Evolutionary conservation across 2,888 invertebrate genomes (phyloP).

Genomic region (Plemyria rubiginata): DNA sequence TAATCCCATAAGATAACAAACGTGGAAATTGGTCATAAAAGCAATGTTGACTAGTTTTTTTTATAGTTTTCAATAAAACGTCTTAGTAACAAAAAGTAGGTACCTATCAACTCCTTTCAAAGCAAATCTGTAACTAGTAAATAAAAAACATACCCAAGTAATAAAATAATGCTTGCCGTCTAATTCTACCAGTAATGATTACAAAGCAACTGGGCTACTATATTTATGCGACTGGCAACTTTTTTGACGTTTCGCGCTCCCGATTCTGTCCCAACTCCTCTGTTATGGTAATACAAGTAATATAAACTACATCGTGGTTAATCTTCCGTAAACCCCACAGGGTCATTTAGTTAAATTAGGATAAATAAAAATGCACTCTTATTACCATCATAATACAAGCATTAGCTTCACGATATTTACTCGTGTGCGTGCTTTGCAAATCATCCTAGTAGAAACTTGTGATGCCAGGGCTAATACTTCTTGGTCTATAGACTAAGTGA

Average conservation of each 20-base stretch:
- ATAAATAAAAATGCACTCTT: slow-evolving; percentile 72
- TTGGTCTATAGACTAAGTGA: background rate
- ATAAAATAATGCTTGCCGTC: too few species aligned
- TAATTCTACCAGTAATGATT: too few species aligned
- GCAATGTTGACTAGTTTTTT: background rate
- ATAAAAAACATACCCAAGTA: too few species aligned
- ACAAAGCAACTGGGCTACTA: too few species aligned
- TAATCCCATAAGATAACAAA: slow-evolving; percentile 56
- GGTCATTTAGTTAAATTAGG: slow-evolving; percentile 75
- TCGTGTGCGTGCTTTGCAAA: slow-evolving; percentile 23
- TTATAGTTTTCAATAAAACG: background rate
- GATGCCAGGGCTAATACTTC: slow-evolving; percentile 3
- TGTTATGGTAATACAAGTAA: slow-evolving; percentile 71
- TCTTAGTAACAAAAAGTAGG: background rate
- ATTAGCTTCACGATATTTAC: slow-evolving; percentile 53
- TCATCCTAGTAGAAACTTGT: slow-evolving; percentile 10
- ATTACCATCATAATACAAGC: slow-evolving; percentile 72
- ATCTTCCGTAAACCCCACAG: slow-evolving; percentile 75
- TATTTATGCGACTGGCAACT: background rate
- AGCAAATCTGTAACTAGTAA: too few species aligned
- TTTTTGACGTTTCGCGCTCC: slow-evolving; percentile 24
- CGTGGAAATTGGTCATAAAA: background rate
- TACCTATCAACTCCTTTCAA: too few species aligned
- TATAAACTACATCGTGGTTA: slow-evolving; percentile 66
- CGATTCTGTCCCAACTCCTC: slow-evolving; percentile 31